phyloP scores from a whole-genome alignment of 2,113 vertebrate species.

The Tupaia tana region DNA sequence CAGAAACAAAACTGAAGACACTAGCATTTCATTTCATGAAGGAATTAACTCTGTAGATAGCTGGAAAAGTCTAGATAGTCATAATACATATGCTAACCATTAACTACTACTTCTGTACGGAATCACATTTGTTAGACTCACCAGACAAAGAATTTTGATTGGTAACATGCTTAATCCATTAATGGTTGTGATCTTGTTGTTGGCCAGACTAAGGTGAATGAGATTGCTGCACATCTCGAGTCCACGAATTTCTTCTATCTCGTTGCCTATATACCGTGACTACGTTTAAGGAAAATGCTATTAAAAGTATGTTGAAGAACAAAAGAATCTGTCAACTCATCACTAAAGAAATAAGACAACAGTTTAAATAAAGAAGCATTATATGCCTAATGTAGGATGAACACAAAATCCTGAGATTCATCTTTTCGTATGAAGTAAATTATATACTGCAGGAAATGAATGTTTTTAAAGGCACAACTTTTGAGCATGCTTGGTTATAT shows the following conservation, averaged over 20 bases:
- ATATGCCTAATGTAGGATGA: background rate
- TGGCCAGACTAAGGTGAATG: constrained; percentile 90
- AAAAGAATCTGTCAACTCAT: background rate
- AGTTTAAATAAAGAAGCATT: background rate
- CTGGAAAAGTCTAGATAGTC: background rate
- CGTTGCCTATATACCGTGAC: constrained; percentile 87
- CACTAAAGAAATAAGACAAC: background rate
- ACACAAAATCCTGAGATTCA: background rate
- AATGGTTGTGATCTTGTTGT: constrained; percentile 90
- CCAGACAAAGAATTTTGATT: constrained; percentile 90
- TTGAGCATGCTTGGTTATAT: background rate
- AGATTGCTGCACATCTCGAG: constrained; percentile 90
- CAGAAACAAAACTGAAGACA: background rate
- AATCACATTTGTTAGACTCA: constrained; percentile 76
- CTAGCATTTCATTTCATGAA: background rate
- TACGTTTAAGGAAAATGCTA: constrained; percentile 83
- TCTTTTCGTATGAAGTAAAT: background rate
- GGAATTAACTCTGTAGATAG: background rate
- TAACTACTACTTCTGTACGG: background rate
- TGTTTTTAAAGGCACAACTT: background rate
- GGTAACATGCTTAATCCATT: constrained; percentile 87
- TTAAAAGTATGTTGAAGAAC: constrained; percentile 31
- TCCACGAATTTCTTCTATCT: constrained; percentile 90
- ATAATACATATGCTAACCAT: background rate
- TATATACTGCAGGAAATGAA: background rate